phyloP scores from a whole-genome alignment of 2,888 invertebrate genomes.

The Aquatica leii region DNA sequence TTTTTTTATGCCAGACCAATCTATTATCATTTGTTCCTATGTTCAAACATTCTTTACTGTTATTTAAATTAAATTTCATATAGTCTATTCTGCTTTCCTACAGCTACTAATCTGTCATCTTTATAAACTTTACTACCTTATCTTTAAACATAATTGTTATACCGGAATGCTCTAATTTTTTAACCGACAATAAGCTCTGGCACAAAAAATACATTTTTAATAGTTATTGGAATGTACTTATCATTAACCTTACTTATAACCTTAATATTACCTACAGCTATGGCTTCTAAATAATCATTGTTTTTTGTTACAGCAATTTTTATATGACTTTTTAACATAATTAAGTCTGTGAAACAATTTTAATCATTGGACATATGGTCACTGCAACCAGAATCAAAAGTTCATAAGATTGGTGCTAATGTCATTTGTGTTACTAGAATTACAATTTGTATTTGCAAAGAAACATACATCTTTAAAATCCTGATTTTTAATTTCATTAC shows the following conservation, averaged over 20 bases:
- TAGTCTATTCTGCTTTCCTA: too few species aligned
- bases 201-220: background rate
- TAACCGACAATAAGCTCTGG: background rate
- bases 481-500: too few species aligned
- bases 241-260: background rate
- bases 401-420: background rate
- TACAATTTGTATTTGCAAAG: too few species aligned
- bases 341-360: background rate
- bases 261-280: background rate
- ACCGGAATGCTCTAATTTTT: background rate
- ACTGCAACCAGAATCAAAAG: background rate
- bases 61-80: too few species aligned
- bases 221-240: background rate
- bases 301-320: background rate
- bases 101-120: too few species aligned
- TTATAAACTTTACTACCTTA: background rate
- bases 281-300: background rate
- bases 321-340: background rate
- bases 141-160: background rate
- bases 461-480: too few species aligned
- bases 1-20: too few species aligned
- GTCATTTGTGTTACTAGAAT: background rate
- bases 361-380: background rate
- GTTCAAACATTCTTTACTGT: too few species aligned
- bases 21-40: too few species aligned